Evolutionary conservation across 2,797 vertebrate species (phyloP), one percentile per base, ranked within the genome.

Genomic region (Urophycis tenuis): DNA sequence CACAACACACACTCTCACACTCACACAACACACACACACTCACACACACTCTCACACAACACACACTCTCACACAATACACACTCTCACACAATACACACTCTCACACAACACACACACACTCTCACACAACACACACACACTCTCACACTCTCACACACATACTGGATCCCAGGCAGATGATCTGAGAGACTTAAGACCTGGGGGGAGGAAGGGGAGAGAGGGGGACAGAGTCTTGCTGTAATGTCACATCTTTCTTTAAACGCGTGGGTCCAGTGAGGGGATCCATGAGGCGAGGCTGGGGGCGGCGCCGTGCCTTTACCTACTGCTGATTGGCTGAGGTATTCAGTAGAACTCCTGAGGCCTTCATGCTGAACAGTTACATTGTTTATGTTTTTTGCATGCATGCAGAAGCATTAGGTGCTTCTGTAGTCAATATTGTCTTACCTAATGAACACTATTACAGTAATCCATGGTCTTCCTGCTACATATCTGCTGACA

Each of bases 351-450:
- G 77, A 29, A n/a, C n/a, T 86, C 83, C 35, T 53, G 81, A 77
- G 82, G 79, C 75, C 83, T 86, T 88, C 85, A 86, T 84, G 85
- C 80, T 81, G 81, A 81, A 86, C n/a, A n/a, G n/a, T n/a, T n/a
- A n/a, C n/a, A n/a, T n/a, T n/a, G n/a, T n/a, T n/a, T n/a, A n/a
- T n/a, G n/a, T 41, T 81, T 77, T 84, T 81, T 85, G 83, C 73
- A 5, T 80, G 60, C 60, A 29, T 67, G 60, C 60, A 67, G 29
- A 29, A 67, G 25, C 60, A 67, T 12, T 60, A 81, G 79, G 77
- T 80, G 72, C 81, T 74, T 25, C n/a, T 69, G 74, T 67, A 34
- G 82, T 81, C 81, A 71, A 53, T 34, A 30, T 84, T 75, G 25
- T 67, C 60, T 29, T 70, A 22, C 78, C 67, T 69, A 64, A 81